Base-by-base conservation (phyloP, 92 coral and sea anemone genomes). In the Zoanthus solanderi region DNA sequence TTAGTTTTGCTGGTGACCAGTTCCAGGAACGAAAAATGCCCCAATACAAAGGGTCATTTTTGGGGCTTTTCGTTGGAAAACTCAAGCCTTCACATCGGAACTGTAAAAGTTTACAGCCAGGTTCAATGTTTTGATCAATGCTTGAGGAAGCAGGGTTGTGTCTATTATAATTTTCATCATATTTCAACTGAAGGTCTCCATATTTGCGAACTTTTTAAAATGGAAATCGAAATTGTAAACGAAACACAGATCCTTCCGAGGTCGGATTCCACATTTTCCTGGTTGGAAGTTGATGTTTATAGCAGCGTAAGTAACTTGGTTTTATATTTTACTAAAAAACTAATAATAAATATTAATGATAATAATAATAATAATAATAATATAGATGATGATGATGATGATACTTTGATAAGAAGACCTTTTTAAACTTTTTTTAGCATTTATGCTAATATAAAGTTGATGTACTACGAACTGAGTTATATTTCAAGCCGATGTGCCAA, bases 91-190 rank as follows among this genome's bases (percentile, higher is more conserved):
- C 85, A 63, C 44, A 31, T 47, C 28, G 75, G 30, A 65, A n/a
- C 75, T 46, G 47, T 29, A 0, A 46, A 81, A 29, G 85, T 81
- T 9, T 16, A 65, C 76, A 66, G 85, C 16, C 75, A 66, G 45
- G 11, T 71, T 12, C 85, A 81, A 46, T 81, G 85, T 23, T 66
- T 81, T 44, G 85, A 81, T 54, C 9, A 66, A 9, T 81, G 85
- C 52, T 15, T 81, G 32, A 46, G 85, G 23, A 71, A 42, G 15
- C 85, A 46, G 28, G 75, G 76, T 6, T 81, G 85, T 47, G 44
- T 45, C 6, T 81, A 65, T 67, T 81, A 81, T 57, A 81, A 81
- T 47, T 81, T 81, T 11, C 44, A 67, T 16, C 85, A 66, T 18
- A 81, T 58, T 12, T 69, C 76, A 29, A 45, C 32, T 29, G 74